These are phyloP conservation scores for Epinotia ramella DNA, from an alignment of 2,888 invertebrate genomes.

Conservation along the genomic window DNA sequence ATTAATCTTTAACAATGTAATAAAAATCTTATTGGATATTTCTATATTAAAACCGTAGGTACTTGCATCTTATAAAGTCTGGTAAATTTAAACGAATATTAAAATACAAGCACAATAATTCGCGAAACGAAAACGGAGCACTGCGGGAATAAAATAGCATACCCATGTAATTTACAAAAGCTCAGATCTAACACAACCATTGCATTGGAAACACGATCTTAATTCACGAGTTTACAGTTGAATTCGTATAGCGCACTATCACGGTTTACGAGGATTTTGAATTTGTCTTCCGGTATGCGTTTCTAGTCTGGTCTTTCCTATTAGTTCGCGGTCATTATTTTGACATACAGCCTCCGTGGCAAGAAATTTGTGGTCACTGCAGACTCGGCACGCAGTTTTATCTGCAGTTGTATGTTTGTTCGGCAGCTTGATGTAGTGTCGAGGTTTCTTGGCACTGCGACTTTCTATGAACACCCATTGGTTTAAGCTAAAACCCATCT, in stretches of 20 bases:
- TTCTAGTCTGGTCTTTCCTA: constrained; percentile 58
- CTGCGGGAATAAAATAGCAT: constrained; percentile 34
- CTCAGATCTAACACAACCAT: constrained; percentile 12
- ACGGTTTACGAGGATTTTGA: constrained; percentile 1
- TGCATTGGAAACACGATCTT: constrained; percentile 18
- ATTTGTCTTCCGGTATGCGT: constrained; percentile 28
- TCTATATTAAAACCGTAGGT: not conserved
- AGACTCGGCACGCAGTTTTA: constrained; percentile 74
- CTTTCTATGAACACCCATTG: constrained; percentile 23
- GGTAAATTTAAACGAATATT: constrained; percentile 18
- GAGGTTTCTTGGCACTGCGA: constrained; percentile 60
- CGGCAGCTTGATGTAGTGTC: constrained; percentile 68
- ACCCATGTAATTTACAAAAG: constrained; percentile 11
- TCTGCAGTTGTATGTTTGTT: constrained; percentile 76
- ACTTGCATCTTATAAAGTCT: not conserved
- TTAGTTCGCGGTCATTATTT: constrained; percentile 80
- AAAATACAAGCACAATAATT: constrained; percentile 25
- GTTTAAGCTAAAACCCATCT: constrained; percentile 11
- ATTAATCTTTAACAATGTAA: not conserved
- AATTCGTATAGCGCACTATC: constrained; percentile 4
- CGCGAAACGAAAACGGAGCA: constrained; percentile 27
- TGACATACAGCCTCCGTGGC: constrained; percentile 79
- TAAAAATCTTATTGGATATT: not conserved
- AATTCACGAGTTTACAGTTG: constrained; percentile 28
- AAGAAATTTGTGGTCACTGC: constrained; percentile 80